Evolutionary conservation across 2,888 invertebrate genomes (phyloP), one percentile per base, ranked within the genome.

Genomic region (Petrolisthes manimaculis): DNA sequence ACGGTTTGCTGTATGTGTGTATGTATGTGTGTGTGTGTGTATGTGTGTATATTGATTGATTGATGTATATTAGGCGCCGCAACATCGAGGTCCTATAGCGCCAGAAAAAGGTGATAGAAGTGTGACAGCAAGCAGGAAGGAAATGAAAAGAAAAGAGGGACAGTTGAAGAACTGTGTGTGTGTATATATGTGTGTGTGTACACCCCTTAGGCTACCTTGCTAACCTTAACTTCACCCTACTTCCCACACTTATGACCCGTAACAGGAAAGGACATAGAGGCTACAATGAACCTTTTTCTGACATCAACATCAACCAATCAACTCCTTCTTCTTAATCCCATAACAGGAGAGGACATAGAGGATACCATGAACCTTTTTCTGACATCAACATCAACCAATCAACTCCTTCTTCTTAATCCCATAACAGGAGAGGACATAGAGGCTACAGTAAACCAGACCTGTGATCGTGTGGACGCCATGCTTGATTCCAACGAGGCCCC

Each of bases 381-480:
- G 1, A 12, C n/a, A 67, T 67, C 24, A 74, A 18, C 9, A 8
- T 18, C 24, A 74, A 14, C 74, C 74, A 74, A 8, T 6, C n/a
- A 53, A 8, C 54, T n/a, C n/a, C 5, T 79, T 18, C 8, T 8
- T 79, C n/a, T 79, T 53, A 1, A 12, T 3, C 71, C 21, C 37
- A n/a, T 18, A 21, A 12, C 69, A 91, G 91, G 88, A 37, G 86
- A 71, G 56, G 90, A 90, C 83, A 87, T 91, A 83, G 89, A 89
- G 56, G 84, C 71, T 53, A 89, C 89, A 14, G 87, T 91, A 67
- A 90, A 89, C 75, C 82, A 67, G 96, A 96, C 96, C 93, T 97
- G 97, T 93, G 95, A 94, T 92, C 95, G 95, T 91, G 96, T 96
- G 93, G 95, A 95, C 90, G 94, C 94, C 83, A 95, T 95, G 93